These are phyloP conservation scores for Microdon myrmicae DNA, from an alignment of 2,888 invertebrate species.

Conservation along the genomic window DNA sequence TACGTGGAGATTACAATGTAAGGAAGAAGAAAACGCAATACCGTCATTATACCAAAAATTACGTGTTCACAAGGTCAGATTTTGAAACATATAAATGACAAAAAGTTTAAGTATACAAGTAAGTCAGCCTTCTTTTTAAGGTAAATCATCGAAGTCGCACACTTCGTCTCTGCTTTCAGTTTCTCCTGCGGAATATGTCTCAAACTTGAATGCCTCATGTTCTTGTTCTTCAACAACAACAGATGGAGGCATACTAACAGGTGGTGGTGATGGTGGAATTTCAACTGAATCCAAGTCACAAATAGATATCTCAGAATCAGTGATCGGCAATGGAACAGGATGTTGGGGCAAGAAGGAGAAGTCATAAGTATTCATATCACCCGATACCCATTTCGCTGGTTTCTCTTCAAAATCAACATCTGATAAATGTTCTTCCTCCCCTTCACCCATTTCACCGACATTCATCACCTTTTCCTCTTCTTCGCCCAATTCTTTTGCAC, in stretches of 20 bases:
- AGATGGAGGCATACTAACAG: not conserved
- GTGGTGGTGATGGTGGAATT: not conserved
- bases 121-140: not conserved
- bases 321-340: slow-evolving; percentile 74
- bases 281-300: slow-evolving; percentile 53
- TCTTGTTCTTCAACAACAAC: not conserved
- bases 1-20: too few species aligned
- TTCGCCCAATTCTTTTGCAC: slow-evolving; percentile 19
- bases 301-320: slow-evolving; percentile 70
- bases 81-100: too few species aligned
- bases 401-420: slow-evolving; percentile 58
- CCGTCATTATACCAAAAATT: too few species aligned
- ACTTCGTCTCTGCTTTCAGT: slow-evolving; percentile 19
- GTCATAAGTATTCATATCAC: slow-evolving; percentile 75
- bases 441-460: too few species aligned
- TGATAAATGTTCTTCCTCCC: slow-evolving; percentile 27
- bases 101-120: too few species aligned
- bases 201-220: not conserved
- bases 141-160: slow-evolving; percentile 32
- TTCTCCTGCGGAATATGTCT: not conserved
- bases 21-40: too few species aligned
- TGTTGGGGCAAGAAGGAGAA: slow-evolving; percentile 77
- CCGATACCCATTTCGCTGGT: slow-evolving; percentile 75
- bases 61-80: too few species aligned
- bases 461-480: slow-evolving; percentile 13